Conservation (phyloP, 2,888 invertebrate species). For the Ennomos erosarius region DNA sequence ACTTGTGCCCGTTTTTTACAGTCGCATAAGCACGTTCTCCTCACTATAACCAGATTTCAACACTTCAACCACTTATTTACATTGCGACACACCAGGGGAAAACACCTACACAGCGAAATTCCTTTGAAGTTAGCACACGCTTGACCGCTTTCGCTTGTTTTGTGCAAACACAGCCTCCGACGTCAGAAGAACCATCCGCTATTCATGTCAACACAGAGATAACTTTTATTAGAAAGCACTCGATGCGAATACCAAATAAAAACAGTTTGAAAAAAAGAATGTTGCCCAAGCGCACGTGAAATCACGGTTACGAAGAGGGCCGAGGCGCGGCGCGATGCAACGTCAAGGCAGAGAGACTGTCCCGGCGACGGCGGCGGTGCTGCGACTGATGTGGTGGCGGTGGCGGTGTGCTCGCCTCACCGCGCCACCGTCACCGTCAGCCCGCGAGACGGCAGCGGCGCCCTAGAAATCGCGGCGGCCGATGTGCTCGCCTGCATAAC, state of each 20-base stretch:
- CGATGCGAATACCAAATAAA: conserved; percentile 27
- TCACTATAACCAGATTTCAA: conserved; percentile 77
- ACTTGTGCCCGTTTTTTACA: conserved; percentile 72
- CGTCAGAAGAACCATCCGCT: conserved; percentile 40
- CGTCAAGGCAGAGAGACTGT: conserved; percentile 50
- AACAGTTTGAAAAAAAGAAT: conserved; percentile 29
- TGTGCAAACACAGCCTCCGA: conserved; percentile 62
- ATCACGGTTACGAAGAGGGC: conserved; percentile 34
- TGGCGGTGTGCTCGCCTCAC: conserved; percentile 32
- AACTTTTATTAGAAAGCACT: conserved; percentile 41
- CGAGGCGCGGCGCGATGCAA: conserved; percentile 47
- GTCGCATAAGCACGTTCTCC: conserved; percentile 70
- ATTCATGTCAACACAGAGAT: conserved; percentile 34
- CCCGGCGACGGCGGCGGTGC: conserved; percentile 34
- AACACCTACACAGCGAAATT: conserved; percentile 75
- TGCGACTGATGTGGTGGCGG: conserved; percentile 35
- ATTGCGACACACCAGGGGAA: conserved; percentile 77
- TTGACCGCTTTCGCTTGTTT: conserved; percentile 75
- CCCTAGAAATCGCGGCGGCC: conserved; percentile 68
- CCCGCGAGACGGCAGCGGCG: conserved; percentile 42
- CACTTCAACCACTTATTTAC: conserved; percentile 80
- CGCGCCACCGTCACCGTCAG: conserved; percentile 23
- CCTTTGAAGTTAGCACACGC: conserved; percentile 62
- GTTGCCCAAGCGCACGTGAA: conserved; percentile 52
- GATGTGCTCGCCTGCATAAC: conserved; percentile 52